Base-by-base conservation (phyloP, 2,888 invertebrate species). In the Andrena praecox region DNA sequence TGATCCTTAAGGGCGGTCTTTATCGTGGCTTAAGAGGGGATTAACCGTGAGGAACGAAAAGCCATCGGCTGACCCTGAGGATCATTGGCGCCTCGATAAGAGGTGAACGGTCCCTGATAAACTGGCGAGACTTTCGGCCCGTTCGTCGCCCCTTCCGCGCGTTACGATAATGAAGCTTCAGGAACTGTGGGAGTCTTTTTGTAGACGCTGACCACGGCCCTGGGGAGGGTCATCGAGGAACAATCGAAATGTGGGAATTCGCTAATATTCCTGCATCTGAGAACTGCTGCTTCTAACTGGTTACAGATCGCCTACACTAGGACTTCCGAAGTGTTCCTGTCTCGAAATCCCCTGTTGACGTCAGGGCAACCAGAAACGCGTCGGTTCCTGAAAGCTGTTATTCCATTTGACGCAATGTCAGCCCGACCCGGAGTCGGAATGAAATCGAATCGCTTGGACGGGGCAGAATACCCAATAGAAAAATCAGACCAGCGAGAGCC, bases 31-130 rank as follows among this genome's bases (percentile, higher is more conserved):
- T 87, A 89, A 91, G 89, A 85, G 77, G 82, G 91, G 91, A 93
- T 93, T 93, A 93, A 89, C 85, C 75, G 90, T 91, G 92, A 93
- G 91, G 92, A 92, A 93, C 92, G 92, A 91, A 90, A 83, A 89
- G 86, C 89, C 87, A 91, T 92, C 90, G 89, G 87, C 85, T 86
- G 89, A 85, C 88, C 89, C 84, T 80, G 77, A 85, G 91, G 91
- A 93, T 92, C 92, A 92, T 90, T 86, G 88, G 76, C 78, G 82
- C 72, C 77, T 91, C 89, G 93, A 93, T 92, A 93, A 93, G 91
- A 86, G 82, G 75, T 83, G 84, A 87, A 84, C 80, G 71, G 75
- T 86, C 66, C 50, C 80, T 80, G 90, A 91, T 91, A 91, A 91
- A 79, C 69, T 52, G 52, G 24, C 66, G 42, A 64, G 66, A 60